A percentile compares a stretch with the other conserved stretches of the same genome.
Evolutionary conservation across 1,140 invertebrate species (phyloP).

Genomic region (Drosophila orena): DNA sequence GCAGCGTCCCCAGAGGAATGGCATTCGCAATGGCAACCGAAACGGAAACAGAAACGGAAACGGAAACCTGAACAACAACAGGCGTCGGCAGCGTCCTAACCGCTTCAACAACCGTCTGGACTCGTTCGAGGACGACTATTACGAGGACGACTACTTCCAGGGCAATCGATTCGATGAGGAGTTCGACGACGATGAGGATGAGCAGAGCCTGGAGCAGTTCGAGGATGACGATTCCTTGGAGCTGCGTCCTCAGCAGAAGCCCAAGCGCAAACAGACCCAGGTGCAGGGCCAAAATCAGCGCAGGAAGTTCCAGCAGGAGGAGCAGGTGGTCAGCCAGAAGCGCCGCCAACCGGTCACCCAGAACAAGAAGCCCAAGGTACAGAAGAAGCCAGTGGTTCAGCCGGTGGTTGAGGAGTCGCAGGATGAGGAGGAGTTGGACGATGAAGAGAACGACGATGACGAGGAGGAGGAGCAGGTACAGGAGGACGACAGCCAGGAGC

Average conservation of each 20-base stretch:
- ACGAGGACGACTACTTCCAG: constrained; percentile 68
- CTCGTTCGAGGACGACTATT: constrained; percentile 69
- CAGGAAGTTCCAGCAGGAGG: constrained; percentile 28
- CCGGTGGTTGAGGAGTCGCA: constrained; percentile 19
- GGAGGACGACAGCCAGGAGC: constrained; percentile 44
- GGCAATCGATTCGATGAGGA: constrained; percentile 62
- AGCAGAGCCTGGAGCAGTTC: constrained; percentile 28
- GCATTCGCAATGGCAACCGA: constrained; percentile 24
- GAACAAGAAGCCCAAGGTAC: constrained; percentile 25
- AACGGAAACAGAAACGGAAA: constrained; percentile 30
- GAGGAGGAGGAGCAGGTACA: constrained; percentile 36
- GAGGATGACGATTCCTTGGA: constrained; percentile 52
- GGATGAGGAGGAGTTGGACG: constrained; percentile 44
- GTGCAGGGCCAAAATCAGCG: constrained; percentile 15
- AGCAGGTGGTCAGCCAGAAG: constrained; percentile 29
- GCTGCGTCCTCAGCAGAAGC: constrained; percentile 40
- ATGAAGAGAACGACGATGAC: constrained; percentile 43
- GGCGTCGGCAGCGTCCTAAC: constrained; percentile 54
- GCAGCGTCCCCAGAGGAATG: constrained; percentile 59
- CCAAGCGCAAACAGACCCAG: constrained; percentile 28
- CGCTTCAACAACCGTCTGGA: constrained; percentile 61
- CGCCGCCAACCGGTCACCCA: constrained; percentile 10
- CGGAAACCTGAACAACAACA: constrained; percentile 26
- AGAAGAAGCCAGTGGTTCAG: constrained; percentile 34
- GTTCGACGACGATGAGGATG: constrained; percentile 60